Percentiles rank a stretch among this genome's conserved stretches.
Conservation (phyloP, 2,797 vertebrate species). For the Loris lydekkerianus region DNA sequence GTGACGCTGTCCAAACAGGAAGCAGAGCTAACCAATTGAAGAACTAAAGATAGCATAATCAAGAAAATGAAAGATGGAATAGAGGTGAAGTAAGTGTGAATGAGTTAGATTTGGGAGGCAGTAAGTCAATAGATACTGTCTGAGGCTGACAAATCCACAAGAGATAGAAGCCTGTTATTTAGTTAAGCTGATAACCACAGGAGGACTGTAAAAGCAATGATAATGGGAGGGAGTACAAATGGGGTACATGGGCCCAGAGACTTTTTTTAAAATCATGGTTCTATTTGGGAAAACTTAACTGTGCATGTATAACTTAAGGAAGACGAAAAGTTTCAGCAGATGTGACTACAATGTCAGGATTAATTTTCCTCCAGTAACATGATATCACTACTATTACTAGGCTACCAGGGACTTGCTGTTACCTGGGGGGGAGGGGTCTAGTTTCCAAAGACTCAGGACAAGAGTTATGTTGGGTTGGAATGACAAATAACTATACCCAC, state of each 20-base stretch:
- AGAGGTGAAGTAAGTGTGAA: slow-evolving; percentile 64
- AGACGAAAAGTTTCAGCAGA: not conserved
- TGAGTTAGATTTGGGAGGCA: slow-evolving; percentile 19
- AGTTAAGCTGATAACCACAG: slow-evolving; percentile 22
- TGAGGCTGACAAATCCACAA: slow-evolving; percentile 38
- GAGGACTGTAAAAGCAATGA: slow-evolving; percentile 2
- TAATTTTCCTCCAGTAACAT: not conserved
- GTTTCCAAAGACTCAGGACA: not conserved
- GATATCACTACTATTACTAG: not conserved
- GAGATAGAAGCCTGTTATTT: not conserved
- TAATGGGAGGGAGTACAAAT: not conserved
- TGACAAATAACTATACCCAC: not conserved
- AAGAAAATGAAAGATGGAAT: slow-evolving; percentile 37
- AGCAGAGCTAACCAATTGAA: slow-evolving; percentile 10
- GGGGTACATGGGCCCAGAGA: not conserved
- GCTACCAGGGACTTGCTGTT: not conserved
- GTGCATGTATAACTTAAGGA: not conserved
- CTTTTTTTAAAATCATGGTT: not conserved
- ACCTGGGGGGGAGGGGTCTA: not conserved
- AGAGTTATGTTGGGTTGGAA: not conserved
- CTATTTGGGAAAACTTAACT: slow-evolving; percentile 41
- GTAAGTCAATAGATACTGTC: slow-evolving; percentile 16
- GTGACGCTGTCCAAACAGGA: slow-evolving; percentile 33
- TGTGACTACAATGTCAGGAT: not conserved
- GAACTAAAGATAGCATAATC: slow-evolving; percentile 63